phyloP scores from a whole-genome alignment of 37 sponge, comb jelly and placozoan species.

The Cliona cf. orientalis region DNA sequence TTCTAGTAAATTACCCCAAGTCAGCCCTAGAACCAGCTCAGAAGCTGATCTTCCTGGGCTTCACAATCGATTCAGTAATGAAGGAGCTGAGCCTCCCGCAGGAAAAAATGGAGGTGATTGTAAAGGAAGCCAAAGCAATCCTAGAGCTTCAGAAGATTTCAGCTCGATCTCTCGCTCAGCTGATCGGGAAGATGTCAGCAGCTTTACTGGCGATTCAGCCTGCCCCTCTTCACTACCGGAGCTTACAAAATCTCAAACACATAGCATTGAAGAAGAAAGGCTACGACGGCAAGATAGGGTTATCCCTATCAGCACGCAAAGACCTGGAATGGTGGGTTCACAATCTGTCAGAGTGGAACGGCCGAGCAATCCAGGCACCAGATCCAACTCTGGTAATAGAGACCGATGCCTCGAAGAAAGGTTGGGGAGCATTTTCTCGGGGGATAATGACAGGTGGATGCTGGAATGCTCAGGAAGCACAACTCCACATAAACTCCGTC shows the following conservation, averaged over 20 bases:
- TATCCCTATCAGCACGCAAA: background rate
- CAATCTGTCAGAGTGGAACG: too few relatives aligned
- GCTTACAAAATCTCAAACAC: conserved; percentile 1
- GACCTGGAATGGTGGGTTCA: too few relatives aligned
- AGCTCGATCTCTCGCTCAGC: background rate
- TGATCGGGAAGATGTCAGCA: conserved; percentile 32
- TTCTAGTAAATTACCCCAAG: conserved; percentile 17
- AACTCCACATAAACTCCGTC: too few relatives aligned
- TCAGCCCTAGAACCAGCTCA: background rate
- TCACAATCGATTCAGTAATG: background rate
- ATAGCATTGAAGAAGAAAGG: background rate
- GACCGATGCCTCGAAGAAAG: too few relatives aligned
- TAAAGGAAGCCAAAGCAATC: background rate
- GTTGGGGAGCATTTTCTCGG: too few relatives aligned
- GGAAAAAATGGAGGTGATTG: conserved; percentile 1
- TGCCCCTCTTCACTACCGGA: conserved; percentile 17
- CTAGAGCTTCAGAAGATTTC: background rate
- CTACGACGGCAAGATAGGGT: background rate
- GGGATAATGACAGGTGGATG: too few relatives aligned
- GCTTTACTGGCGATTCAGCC: conserved; percentile 20
- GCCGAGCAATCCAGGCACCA: too few relatives aligned
- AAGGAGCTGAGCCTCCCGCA: conserved; percentile 8
- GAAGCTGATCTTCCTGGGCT: background rate
- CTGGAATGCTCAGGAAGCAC: too few relatives aligned
- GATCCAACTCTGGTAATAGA: too few relatives aligned